Percentiles rank a stretch among this genome's conserved stretches.
phyloP scores from a whole-genome alignment of 2,113 vertebrate species.

The Paramormyrops kingsleyae region DNA sequence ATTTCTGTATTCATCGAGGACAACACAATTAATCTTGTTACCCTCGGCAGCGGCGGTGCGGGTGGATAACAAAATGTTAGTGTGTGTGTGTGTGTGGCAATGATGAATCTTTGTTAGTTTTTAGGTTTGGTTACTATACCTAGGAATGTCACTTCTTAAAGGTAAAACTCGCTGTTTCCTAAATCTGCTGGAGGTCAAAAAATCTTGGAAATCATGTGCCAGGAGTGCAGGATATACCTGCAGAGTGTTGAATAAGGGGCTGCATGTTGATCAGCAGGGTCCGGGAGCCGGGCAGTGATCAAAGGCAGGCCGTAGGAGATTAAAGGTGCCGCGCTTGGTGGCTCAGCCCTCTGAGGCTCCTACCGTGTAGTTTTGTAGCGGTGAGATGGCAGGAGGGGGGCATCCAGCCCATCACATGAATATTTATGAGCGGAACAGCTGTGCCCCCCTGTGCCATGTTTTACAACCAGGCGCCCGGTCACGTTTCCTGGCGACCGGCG shows the following conservation, averaged over 20 bases:
- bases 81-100: neutral
- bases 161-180: neutral
- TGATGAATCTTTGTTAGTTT: neutral
- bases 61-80: neutral
- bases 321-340: neutral
- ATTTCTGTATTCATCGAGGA: neutral
- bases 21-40: neutral
- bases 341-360: neutral
- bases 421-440: conserved; percentile 12
- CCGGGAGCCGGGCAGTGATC: neutral
- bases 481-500: neutral
- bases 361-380: neutral
- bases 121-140: neutral
- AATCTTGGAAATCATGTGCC: neutral
- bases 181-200: neutral
- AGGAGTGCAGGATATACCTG: neutral
- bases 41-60: neutral
- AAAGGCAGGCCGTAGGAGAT: neutral
- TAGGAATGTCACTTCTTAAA: neutral
- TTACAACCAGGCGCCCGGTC: neutral
- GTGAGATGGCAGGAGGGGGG: conserved; percentile 2
- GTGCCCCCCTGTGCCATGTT: conserved; percentile 12
- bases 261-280: neutral
- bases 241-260: neutral
- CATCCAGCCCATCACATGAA: neutral